A percentile compares a stretch with the other conserved stretches of the same genome.
Conservation (phyloP, 2,888 invertebrate genomes). For the Metellina segmentata region DNA sequence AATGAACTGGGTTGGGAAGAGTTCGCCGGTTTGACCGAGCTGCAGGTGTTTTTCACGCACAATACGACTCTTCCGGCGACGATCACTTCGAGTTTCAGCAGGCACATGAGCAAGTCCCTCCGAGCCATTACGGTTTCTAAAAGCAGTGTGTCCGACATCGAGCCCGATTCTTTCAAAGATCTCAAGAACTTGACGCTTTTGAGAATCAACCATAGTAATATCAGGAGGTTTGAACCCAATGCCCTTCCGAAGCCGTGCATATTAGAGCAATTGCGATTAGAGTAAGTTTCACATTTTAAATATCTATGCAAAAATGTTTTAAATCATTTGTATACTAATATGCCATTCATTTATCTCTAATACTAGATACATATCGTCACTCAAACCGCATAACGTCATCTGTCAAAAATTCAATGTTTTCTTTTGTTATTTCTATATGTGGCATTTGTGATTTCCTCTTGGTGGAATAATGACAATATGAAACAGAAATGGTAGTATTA, state of each 20-base stretch:
- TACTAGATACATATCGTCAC: no score
- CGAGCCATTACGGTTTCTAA: conserved; percentile 29
- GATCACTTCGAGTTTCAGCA: conserved; percentile 24
- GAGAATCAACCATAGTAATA: conserved; percentile 40
- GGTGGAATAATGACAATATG: no score
- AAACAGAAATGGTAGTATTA: no score
- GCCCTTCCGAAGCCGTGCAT: conserved; percentile 8
- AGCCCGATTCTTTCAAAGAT: conserved; percentile 19
- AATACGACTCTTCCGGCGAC: conserved; percentile 25
- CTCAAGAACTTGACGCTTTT: conserved; percentile 28
- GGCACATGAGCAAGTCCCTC: conserved; percentile 9
- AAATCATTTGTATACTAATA: no score
- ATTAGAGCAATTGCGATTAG: conserved; percentile 46
- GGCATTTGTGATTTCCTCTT: no score
- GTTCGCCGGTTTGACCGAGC: conserved; percentile 8
- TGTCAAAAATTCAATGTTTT: no score
- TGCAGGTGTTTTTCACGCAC: conserved; percentile 39
- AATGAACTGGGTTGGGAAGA: conserved; percentile 35
- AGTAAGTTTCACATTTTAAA: conserved; percentile 37
- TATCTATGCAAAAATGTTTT: no score
- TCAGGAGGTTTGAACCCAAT: conserved; percentile 30
- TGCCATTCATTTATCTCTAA: no score
- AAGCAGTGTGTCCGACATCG: conserved; percentile 36
- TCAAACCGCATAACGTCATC: no score
- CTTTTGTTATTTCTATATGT: no score